A percentile compares a stretch with the other conserved stretches of the same genome.
phyloP scores from a whole-genome alignment of 1,140 invertebrate species.

The Trinorchestia longiramus region DNA sequence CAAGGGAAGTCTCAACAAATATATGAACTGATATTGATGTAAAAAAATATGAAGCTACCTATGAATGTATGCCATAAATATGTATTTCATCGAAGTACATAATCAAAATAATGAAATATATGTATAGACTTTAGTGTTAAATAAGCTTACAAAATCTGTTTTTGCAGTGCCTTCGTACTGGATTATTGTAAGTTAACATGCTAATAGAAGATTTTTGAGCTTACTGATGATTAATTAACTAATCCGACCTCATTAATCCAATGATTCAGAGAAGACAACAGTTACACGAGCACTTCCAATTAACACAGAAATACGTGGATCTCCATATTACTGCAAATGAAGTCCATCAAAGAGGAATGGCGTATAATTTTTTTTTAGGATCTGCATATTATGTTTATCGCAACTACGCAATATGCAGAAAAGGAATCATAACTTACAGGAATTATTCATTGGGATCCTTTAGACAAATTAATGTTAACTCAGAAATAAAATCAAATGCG shows the following conservation, averaged over 20 bases:
- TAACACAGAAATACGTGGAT: not conserved
- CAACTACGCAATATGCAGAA: not conserved
- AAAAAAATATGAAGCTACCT: not conserved
- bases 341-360: not conserved
- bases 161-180: not conserved
- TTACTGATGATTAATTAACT: no score
- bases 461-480: not conserved
- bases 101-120: not conserved
- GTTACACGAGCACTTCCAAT: not conserved
- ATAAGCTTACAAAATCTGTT: not conserved
- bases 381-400: not conserved
- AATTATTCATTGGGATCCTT: not conserved
- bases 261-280: no score
- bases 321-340: not conserved
- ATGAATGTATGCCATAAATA: not conserved
- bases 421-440: not conserved
- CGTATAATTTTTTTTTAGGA: not conserved
- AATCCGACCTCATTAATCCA: no score
- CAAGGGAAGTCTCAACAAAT: not conserved
- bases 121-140: not conserved
- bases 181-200: no score
- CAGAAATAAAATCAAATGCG: not conserved
- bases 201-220: no score
- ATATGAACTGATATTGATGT: no score
- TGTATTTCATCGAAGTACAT: not conserved